Evolutionary conservation across 2,888 invertebrate genomes (phyloP).

Genomic region (Unio pictorum): DNA sequence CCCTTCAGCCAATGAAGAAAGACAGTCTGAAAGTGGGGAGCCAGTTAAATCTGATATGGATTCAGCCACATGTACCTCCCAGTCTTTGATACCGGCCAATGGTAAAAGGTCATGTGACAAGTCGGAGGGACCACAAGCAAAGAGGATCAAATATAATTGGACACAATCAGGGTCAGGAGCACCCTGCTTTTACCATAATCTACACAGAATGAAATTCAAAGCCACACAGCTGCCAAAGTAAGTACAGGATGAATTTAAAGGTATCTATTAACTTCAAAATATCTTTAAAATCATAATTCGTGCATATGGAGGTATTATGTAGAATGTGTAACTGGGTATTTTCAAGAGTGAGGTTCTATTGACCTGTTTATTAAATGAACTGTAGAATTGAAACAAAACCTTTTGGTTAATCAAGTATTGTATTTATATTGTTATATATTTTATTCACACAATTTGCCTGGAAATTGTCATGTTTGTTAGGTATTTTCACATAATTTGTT

Average conservation of each 20-base stretch:
- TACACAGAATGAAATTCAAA: constrained; percentile 49
- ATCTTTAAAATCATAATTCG: not conserved
- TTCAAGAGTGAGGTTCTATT: too few relatives aligned
- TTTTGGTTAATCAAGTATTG: too few relatives aligned
- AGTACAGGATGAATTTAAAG: constrained; percentile 13
- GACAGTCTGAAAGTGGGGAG: not conserved
- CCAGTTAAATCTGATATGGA: not conserved
- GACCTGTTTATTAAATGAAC: too few relatives aligned
- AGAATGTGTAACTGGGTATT: too few relatives aligned
- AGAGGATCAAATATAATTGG: not conserved
- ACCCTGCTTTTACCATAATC: constrained; percentile 60
- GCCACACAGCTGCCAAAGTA: constrained; percentile 54
- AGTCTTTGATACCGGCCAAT: constrained; percentile 1
- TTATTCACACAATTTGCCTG: too few relatives aligned
- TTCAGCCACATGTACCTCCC: too few relatives aligned
- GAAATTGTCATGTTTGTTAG: too few relatives aligned
- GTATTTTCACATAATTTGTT: too few relatives aligned
- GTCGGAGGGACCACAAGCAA: not conserved
- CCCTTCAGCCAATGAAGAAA: too few relatives aligned
- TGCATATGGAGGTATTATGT: too few relatives aligned
- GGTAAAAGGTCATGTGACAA: constrained; percentile 1
- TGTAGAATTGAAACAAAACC: too few relatives aligned
- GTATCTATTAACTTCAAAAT: not conserved
- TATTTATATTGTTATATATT: too few relatives aligned
- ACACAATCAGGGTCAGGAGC: constrained; percentile 1